Base-by-base conservation (phyloP, 2,113 vertebrate species). In the Hippopotamus amphibius region DNA sequence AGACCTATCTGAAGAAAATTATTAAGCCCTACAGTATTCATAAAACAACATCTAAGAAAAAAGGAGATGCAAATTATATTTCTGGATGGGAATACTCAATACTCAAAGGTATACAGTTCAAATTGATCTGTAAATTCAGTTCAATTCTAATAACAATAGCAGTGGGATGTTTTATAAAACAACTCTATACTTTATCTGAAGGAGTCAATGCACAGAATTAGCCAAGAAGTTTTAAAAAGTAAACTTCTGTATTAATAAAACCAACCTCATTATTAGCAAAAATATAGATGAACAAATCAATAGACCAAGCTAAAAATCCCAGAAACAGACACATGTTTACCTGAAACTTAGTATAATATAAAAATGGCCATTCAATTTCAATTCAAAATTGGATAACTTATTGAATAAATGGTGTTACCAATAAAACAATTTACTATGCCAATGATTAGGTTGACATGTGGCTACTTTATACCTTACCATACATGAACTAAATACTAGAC, bases 101-200 rank as follows among this genome's bases (percentile, higher is more conserved):
- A 50, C 33, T 55, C 43, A 81, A 81, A 80, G 46, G 24, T 30
- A 69, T 22, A 57, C 1, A 12, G 24, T 88, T 71, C 37, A 95
- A 93, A 82, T 59, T 71, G 10, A 71, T 82, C 53, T 89, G 9
- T 90, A 88, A 63, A 46, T 89, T 89, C 33, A 71, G 43, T 48
- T 13, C 59, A 93, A 71, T 72, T 86, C 8, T 57, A 79, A 2
- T 80, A 55, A 87, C 8, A 93, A 79, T 80, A 7, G 3, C n/a
- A 80, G 41, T 46, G 7, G 19, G 46, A 55, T 69, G n/a, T 66
- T 88, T 85, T 11, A 57, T 53, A 57, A 76, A 90, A 86, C 6
- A 55, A 88, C 76, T 85, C 30, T 85, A 8, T 57, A 41, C 88
- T 80, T 91, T 95, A 88, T 79, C 30, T 59, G 46, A 61, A 90